Percentiles rank a stretch among this genome's conserved stretches.
These are phyloP conservation scores for Bettongia penicillata DNA, from an alignment of 2,113 vertebrate species.

Conservation along the genomic window DNA sequence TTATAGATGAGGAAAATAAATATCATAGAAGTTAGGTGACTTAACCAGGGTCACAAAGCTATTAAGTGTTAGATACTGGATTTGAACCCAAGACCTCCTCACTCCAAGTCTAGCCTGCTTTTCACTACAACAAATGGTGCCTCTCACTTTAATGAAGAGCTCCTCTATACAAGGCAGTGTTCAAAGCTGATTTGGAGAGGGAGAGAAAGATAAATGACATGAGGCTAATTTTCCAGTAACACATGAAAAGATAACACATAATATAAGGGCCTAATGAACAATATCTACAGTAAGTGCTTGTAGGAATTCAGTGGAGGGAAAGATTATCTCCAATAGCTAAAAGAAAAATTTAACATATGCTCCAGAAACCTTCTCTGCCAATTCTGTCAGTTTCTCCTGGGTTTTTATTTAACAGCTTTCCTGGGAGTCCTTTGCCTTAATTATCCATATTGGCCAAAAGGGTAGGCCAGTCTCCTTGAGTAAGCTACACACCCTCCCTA, in stretches of 20 bases:
- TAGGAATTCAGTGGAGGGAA: neutral
- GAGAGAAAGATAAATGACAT: neutral
- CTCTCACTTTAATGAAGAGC: neutral
- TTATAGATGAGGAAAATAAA: slow-evolving; percentile 46
- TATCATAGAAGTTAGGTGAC: slow-evolving; percentile 29
- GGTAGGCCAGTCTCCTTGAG: neutral
- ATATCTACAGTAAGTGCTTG: slow-evolving; percentile 21
- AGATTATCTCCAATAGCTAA: slow-evolving; percentile 19
- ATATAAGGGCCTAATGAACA: neutral
- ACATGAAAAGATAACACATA: neutral
- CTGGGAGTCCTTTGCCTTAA: neutral
- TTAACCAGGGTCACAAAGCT: neutral
- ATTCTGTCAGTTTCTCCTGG: slow-evolving; percentile 5
- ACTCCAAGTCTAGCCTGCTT: neutral
- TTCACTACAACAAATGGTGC: neutral
- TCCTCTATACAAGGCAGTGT: neutral
- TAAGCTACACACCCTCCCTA: neutral
- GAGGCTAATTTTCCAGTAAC: neutral
- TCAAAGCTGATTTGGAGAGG: neutral
- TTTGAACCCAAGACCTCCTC: neutral
- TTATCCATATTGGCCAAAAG: slow-evolving; percentile 1
- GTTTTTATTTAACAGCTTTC: neutral
- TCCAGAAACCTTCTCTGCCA: neutral
- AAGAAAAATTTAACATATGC: slow-evolving; percentile 18
- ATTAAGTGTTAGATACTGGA: neutral